A percentile compares a stretch with the other conserved stretches of the same genome.
Evolutionary conservation across 1,140 invertebrate species (phyloP).

Genomic region (Nephila pilipes): DNA sequence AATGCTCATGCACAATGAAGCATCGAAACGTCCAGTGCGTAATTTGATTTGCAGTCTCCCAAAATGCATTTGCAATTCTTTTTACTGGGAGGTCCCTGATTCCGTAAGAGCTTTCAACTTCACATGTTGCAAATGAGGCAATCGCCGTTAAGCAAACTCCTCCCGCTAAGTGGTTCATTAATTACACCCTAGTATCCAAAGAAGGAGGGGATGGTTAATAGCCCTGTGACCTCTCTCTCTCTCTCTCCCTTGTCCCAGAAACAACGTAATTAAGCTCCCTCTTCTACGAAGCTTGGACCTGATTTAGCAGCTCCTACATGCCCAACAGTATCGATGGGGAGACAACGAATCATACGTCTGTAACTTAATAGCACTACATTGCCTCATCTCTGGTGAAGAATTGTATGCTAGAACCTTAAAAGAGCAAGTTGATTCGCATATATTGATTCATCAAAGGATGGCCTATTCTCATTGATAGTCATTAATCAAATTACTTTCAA

Average conservation of each 20-base stretch:
- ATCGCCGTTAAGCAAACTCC: conserved; percentile 63
- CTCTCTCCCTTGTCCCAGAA: conserved; percentile 50
- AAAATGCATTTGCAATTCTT: conserved; percentile 48
- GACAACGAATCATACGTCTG: neutral
- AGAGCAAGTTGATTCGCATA: no score
- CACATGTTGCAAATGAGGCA: conserved; percentile 66
- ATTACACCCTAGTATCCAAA: conserved; percentile 71
- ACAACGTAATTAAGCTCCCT: conserved; percentile 67
- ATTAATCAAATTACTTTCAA: no score
- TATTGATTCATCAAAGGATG: no score
- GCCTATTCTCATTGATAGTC: no score
- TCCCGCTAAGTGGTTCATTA: conserved; percentile 70
- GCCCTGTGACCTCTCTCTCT: conserved; percentile 59
- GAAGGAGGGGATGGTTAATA: conserved; percentile 72
- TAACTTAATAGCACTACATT: neutral
- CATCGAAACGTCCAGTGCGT: conserved; percentile 27
- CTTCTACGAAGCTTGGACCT: neutral
- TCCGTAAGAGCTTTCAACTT: conserved; percentile 52
- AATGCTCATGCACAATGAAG: conserved; percentile 10
- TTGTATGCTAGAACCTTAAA: neutral
- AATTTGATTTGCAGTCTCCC: conserved; percentile 46
- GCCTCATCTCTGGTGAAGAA: neutral
- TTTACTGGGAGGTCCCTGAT: conserved; percentile 9
- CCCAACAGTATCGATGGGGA: neutral
- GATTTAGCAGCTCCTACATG: neutral